Conservation (phyloP, 2,797 vertebrate species). For the Poeciliopsis gracilis region DNA sequence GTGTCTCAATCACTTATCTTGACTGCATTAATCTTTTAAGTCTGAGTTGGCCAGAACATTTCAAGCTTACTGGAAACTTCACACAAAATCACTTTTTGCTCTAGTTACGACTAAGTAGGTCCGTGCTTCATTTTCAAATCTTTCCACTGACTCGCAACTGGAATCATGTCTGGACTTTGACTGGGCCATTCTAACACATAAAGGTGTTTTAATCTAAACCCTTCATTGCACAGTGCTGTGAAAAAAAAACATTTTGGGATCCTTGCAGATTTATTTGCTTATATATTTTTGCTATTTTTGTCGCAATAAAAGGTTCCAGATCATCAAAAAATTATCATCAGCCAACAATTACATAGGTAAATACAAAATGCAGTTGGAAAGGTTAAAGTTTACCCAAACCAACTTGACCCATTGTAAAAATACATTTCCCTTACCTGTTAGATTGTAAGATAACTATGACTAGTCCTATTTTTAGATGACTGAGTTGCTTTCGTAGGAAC, state of each 20-base stretch:
- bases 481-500: neutral
- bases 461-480: neutral
- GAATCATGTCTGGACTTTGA: neutral
- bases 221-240: neutral
- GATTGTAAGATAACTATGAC: neutral
- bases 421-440: neutral
- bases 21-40: constrained; percentile 32
- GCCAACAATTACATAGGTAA: neutral
- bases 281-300: neutral
- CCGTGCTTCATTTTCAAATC: neutral
- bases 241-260: neutral
- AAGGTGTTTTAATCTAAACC: neutral
- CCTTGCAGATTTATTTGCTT: neutral
- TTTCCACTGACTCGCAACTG: neutral
- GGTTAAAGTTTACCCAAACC: neutral
- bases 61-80: constrained; percentile 18
- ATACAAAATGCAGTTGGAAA: neutral
- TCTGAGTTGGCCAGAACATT: constrained; percentile 21
- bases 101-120: neutral
- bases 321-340: neutral
- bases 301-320: neutral
- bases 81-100: neutral
- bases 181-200: neutral
- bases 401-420: neutral
- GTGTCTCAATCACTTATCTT: constrained; percentile 39